Base-by-base conservation (phyloP, 2,888 invertebrate species). In the Lasioglossum lativentre region DNA sequence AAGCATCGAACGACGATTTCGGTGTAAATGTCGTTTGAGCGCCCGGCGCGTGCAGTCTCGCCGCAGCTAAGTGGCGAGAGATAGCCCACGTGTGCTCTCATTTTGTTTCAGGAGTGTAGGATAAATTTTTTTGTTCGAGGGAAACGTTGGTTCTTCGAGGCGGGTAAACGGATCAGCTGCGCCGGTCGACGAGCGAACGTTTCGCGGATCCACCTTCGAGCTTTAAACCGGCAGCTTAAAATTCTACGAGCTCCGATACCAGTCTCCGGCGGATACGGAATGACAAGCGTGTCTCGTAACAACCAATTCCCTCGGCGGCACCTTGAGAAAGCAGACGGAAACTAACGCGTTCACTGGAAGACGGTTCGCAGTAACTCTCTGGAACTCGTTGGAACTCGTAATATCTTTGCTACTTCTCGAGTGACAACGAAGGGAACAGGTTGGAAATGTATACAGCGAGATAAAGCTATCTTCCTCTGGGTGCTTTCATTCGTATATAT, bases 351-450 rank as follows among this genome's bases (percentile, higher is more conserved):
- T 63, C 47, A 73, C 71, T 40, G 78, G 40, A 80, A 85, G 88
- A 83, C 85, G 82, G 83, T 90, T 87, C 86, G 88, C 63, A 30
- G 63, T 90, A 90, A 90, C 90, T 90, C 87, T 75, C 78, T 86
- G 87, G 84, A 92, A 91, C 90, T 91, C 91, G 90, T 91, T 90
- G 89, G 82, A 91, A 91, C 90, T 92, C 89, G 87, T 89, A 92
- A 92, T 91, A 89, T 92, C 90, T 90, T 90, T 85, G 88, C 87
- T 90, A 84, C 86, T 87, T 87, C 86, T 85, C 86, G 74, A 81
- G 87, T 85, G 89, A 89, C 90, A 90, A 90, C 89, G 83, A 82
- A 78, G 84, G 45, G 85, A 78, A 86, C 78, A 42, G 83, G 77
- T 82, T 59, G 85, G 45, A 79, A 82, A 88, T 45, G 86, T 75